phyloP scores from a whole-genome alignment of 2,113 vertebrate genomes.

The Terrapene triunguis region DNA sequence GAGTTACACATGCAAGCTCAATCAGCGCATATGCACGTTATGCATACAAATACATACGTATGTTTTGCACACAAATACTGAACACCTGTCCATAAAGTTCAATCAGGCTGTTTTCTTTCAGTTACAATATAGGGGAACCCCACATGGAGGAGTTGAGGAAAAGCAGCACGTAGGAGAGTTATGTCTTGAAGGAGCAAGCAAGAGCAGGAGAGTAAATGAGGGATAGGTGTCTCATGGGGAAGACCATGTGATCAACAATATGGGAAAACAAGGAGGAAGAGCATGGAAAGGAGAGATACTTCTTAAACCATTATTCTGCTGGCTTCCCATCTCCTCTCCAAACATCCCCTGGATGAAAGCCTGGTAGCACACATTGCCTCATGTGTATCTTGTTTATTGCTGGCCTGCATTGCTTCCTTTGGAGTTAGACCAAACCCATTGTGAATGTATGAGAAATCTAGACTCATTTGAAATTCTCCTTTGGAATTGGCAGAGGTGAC shows the following conservation, averaged over 20 bases:
- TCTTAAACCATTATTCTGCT: neutral
- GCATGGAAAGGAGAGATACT: neutral
- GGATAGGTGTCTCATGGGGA: neutral
- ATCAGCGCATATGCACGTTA: neutral
- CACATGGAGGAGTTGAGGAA: neutral
- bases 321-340: slow-evolving; percentile 34
- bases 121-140: neutral
- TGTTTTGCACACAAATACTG: neutral
- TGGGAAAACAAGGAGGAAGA: neutral
- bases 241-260: neutral
- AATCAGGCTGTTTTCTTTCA: neutral
- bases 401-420: slow-evolving; percentile 63
- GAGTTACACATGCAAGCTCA: neutral
- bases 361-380: slow-evolving; percentile 61
- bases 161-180: neutral
- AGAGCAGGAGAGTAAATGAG: neutral
- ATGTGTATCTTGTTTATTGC: slow-evolving; percentile 73
- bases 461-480: slow-evolving; percentile 59
- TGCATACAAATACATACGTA: neutral
- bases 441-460: slow-evolving; percentile 68
- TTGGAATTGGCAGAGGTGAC: slow-evolving; percentile 56
- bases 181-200: neutral
- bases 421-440: slow-evolving; percentile 60
- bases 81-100: neutral
- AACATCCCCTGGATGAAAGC: slow-evolving; percentile 61